Percentiles rank a stretch among this genome's conserved stretches.
Evolutionary conservation across 2,113 vertebrate genomes (phyloP).

Genomic region (Chascanopsetta lugubris): DNA sequence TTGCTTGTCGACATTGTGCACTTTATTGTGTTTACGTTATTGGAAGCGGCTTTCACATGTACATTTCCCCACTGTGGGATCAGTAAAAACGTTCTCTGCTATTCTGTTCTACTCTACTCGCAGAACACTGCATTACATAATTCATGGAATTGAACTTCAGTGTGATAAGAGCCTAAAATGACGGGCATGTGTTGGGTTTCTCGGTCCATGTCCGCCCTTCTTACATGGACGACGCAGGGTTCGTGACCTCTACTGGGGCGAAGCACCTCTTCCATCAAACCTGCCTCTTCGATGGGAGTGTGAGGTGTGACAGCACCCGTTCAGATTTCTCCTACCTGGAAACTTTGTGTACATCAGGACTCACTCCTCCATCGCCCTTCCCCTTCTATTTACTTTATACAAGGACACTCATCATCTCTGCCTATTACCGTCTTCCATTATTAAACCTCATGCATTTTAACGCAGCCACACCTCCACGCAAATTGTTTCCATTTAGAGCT

Average conservation of each 20-base stretch:
- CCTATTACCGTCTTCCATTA: conserved; percentile 47
- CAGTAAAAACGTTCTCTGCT: too few species aligned
- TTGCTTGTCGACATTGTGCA: too few species aligned
- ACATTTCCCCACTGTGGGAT: too few species aligned
- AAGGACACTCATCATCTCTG: conserved; percentile 30
- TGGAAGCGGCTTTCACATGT: too few species aligned
- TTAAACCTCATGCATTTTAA: conserved; percentile 59
- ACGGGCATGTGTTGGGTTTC: neutral
- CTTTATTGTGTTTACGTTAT: too few species aligned
- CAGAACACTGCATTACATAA: too few species aligned
- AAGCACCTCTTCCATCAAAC: too few species aligned
- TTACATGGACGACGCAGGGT: neutral
- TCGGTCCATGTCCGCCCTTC: too few species aligned
- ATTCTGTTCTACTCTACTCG: too few species aligned
- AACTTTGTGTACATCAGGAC: conserved; percentile 4
- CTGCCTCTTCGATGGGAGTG: neutral
- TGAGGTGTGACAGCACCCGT: neutral
- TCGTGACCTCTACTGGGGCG: neutral
- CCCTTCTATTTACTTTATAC: conserved; percentile 26
- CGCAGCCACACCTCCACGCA: conserved; percentile 46
- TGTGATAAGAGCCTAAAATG: too few species aligned
- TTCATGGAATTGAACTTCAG: too few species aligned
- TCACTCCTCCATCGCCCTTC: neutral
- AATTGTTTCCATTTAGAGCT: conserved; percentile 34
- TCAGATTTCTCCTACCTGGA: neutral